Conservation (phyloP, 2,113 vertebrate genomes). For the Cephalopholis sonnerati region DNA sequence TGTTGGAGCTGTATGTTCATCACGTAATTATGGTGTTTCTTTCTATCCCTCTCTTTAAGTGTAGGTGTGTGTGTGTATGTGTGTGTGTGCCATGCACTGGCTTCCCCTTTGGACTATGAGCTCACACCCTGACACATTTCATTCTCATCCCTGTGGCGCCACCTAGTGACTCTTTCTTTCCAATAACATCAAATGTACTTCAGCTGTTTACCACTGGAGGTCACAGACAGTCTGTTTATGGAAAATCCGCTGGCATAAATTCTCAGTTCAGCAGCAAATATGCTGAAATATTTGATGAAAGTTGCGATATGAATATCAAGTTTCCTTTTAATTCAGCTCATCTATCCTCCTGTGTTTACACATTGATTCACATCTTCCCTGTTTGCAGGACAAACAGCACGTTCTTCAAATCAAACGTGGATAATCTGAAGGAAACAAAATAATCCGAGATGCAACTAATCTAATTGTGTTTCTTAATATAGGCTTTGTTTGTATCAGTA, state of each 20-base stretch:
- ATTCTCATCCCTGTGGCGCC: conserved; percentile 50
- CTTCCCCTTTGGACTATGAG: conserved; percentile 1
- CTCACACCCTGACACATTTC: neutral
- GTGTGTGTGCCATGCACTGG: neutral
- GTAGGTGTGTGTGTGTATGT: conserved; percentile 10
- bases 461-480: conserved; percentile 2
- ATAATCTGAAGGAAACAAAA: conserved; percentile 28
- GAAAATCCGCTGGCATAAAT: neutral
- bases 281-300: neutral
- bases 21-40: conserved; percentile 1
- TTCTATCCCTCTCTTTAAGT: neutral
- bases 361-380: neutral
- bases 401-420: conserved; percentile 7
- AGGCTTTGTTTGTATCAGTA: neutral
- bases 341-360: neutral
- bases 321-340: neutral
- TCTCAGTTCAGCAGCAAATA: neutral
- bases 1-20: neutral
- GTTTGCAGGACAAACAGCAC: neutral
- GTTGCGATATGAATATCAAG: neutral
- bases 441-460: conserved; percentile 10
- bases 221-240: conserved; percentile 6
- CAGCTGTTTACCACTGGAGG: conserved; percentile 57
- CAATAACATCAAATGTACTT: conserved; percentile 22
- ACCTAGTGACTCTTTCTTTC: conserved; percentile 38